These are phyloP conservation scores for Malacosoma neustria DNA, from an alignment of 2,888 invertebrate genomes.

Conservation along the genomic window DNA sequence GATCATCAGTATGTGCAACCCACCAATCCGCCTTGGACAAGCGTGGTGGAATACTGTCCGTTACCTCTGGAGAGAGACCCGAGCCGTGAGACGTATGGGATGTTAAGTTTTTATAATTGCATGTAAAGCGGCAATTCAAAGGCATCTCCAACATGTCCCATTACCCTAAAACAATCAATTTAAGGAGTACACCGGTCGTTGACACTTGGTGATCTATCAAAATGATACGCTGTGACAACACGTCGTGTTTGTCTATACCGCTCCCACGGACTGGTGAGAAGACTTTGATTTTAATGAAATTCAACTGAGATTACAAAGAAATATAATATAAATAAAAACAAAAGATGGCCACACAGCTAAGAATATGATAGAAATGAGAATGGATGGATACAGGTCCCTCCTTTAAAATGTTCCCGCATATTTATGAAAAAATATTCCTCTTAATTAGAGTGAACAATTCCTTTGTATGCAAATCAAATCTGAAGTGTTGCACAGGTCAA, in stretches of 20 bases:
- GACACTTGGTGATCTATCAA: slow-evolving; percentile 36
- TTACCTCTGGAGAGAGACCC: no score
- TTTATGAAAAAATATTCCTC: no score
- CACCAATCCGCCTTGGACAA: no score
- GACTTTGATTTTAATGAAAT: slow-evolving; percentile 19
- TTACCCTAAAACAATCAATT: slow-evolving; percentile 21
- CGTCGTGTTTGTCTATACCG: slow-evolving; percentile 26
- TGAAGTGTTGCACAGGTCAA: no score
- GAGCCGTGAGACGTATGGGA: no score
- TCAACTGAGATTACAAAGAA: slow-evolving; percentile 1
- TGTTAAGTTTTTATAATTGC: no score
- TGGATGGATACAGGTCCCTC: no score
- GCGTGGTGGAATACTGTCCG: no score
- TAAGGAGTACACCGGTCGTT: slow-evolving; percentile 16
- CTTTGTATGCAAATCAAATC: slow-evolving; percentile 5
- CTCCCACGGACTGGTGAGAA: slow-evolving; percentile 34
- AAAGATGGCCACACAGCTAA: no score
- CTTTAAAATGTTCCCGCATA: no score
- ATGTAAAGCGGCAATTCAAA: background rate
- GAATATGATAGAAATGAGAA: no score
- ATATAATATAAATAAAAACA: background rate
- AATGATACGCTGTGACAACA: slow-evolving; percentile 37
- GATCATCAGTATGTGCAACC: no score
- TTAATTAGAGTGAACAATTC: background rate
- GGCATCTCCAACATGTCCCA: background rate